phyloP scores from a whole-genome alignment of 2,888 invertebrate species.

The Lycia hirtaria region DNA sequence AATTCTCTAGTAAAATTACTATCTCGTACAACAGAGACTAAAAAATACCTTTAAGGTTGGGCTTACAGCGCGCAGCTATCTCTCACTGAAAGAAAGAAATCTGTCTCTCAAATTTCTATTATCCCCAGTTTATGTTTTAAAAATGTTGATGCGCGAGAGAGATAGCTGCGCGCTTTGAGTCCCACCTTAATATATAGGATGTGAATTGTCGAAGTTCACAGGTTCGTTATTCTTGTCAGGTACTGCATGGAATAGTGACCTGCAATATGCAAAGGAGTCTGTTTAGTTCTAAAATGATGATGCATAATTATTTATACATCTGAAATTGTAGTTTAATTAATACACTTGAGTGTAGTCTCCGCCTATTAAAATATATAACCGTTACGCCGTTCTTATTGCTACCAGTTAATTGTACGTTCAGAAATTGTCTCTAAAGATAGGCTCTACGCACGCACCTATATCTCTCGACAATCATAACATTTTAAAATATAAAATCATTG shows the following conservation, averaged over 20 bases:
- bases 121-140: too few species aligned
- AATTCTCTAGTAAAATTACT: too few species aligned
- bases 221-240: conserved; percentile 5
- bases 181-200: too few species aligned
- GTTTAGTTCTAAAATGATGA: conserved; percentile 77
- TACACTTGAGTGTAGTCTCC: conserved; percentile 84
- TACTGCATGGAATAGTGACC: conserved; percentile 15
- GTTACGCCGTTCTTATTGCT: conserved; percentile 79
- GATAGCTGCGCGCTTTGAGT: too few species aligned
- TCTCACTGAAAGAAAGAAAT: not conserved
- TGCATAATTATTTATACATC: conserved; percentile 83
- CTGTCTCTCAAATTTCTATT: too few species aligned
- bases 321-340: conserved; percentile 82
- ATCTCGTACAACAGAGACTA: not conserved
- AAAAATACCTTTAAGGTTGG: not conserved
- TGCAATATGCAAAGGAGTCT: conserved; percentile 65
- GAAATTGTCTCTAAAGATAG: conserved; percentile 72
- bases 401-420: conserved; percentile 81
- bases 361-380: conserved; percentile 84
- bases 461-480: too few species aligned
- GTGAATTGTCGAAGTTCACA: too few species aligned
- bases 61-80: too few species aligned
- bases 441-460: too few species aligned
- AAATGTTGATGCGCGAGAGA: too few species aligned
- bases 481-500: too few species aligned